A percentile compares a stretch with the other conserved stretches of the same genome.
These are phyloP conservation scores for Xestobium rufovillosum DNA, from an alignment of 2,888 invertebrate species.

Conservation along the genomic window DNA sequence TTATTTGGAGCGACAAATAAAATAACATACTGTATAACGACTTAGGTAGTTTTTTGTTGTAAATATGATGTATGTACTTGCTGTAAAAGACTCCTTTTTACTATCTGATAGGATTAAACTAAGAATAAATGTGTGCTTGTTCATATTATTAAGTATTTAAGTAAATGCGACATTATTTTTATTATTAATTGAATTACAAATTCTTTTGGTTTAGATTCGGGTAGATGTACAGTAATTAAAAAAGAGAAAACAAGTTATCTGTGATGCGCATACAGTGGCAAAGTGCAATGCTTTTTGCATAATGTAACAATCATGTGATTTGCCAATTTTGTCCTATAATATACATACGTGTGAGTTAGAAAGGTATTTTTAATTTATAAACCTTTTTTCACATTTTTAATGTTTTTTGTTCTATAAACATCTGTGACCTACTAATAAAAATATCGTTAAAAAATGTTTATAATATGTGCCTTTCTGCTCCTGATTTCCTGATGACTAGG, in stretches of 20 bases:
- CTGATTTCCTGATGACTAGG: no score
- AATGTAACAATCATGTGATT: conserved; percentile 37
- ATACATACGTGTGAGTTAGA: conserved; percentile 39
- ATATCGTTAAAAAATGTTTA: no score
- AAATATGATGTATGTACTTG: no score
- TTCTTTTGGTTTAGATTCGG: conserved; percentile 25
- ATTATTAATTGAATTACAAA: no score
- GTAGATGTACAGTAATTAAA: conserved; percentile 35
- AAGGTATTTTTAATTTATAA: conserved; percentile 39
- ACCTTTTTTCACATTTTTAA: conserved; percentile 40
- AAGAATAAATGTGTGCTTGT: conserved; percentile 17
- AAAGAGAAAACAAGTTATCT: conserved; percentile 34
- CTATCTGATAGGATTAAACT: no score
- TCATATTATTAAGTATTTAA: conserved; percentile 15
- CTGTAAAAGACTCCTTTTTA: conserved; percentile 3
- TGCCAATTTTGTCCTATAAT: conserved; percentile 42
- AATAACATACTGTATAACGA: no score
- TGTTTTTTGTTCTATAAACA: conserved; percentile 35
- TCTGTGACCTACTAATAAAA: conserved; percentile 38
- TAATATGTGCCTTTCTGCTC: no score
- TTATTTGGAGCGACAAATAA: no score
- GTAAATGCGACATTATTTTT: no score
- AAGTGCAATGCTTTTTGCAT: conserved; percentile 42
- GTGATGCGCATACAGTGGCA: conserved; percentile 41
- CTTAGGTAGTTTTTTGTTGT: no score